These are phyloP conservation scores for Tyria jacobaeae DNA, from an alignment of 2,888 invertebrate genomes.

Conservation along the genomic window DNA sequence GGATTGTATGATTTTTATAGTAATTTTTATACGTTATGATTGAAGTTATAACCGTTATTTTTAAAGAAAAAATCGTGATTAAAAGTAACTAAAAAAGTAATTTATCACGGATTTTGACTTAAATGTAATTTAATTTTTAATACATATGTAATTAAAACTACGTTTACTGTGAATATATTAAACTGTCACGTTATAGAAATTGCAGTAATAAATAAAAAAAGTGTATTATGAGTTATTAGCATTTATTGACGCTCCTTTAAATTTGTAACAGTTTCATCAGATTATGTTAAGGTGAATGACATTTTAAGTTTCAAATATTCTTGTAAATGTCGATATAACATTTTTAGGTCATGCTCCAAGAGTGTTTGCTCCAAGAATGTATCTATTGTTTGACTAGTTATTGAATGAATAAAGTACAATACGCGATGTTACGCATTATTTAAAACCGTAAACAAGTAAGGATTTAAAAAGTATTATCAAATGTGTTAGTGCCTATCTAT, in stretches of 20 bases:
- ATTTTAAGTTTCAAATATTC: not conserved
- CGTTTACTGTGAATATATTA: not conserved
- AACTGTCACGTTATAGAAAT: constrained; percentile 1
- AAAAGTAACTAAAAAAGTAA: not conserved
- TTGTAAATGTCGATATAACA: not conserved
- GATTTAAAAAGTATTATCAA: too few relatives aligned
- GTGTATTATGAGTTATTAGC: not conserved
- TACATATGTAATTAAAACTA: not conserved
- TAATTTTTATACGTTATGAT: constrained; percentile 5
- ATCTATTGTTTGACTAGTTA: not conserved
- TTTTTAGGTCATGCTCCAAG: not conserved
- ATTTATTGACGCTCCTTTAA: not conserved
- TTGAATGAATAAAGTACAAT: not conserved
- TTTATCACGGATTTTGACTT: not conserved
- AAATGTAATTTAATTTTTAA: not conserved
- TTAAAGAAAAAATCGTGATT: not conserved
- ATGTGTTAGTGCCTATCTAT: too few relatives aligned
- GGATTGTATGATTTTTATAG: constrained; percentile 7
- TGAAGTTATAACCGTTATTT: not conserved
- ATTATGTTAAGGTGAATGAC: not conserved
- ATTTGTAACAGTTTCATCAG: not conserved
- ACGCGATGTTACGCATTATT: not conserved
- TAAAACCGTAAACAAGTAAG: too few relatives aligned
- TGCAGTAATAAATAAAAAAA: not conserved
- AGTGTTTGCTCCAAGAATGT: too few relatives aligned